Conservation (phyloP, 2,888 invertebrate genomes). For the Xanthorhoe designata region DNA sequence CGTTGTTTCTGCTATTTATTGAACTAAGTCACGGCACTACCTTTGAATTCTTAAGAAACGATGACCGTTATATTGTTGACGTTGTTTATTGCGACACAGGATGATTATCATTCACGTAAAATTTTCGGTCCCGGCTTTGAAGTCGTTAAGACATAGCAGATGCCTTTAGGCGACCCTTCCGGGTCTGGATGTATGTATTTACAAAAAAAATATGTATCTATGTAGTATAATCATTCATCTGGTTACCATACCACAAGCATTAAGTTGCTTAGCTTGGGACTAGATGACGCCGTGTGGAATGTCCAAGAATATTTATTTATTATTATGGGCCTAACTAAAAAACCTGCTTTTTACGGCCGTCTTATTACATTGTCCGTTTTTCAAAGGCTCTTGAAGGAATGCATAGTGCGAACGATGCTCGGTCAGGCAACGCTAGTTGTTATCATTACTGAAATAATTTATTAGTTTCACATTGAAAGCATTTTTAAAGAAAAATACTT, state of each 20-base stretch:
- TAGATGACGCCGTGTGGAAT: no score
- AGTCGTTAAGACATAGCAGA: no score
- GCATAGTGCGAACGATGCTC: constrained; percentile 47
- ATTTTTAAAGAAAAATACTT: neutral
- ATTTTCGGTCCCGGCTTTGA: no score
- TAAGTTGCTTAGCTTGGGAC: no score
- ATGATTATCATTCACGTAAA: no score
- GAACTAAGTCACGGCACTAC: constrained; percentile 48
- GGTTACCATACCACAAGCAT: no score
- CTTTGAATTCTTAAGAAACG: neutral
- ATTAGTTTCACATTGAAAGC: constrained; percentile 23
- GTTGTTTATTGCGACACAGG: neutral
- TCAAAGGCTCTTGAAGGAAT: constrained; percentile 33
- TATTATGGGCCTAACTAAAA: neutral
- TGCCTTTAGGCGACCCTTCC: no score
- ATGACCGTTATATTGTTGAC: neutral
- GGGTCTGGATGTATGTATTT: no score
- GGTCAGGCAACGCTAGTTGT: constrained; percentile 48
- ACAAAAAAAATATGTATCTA: no score
- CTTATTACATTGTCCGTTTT: neutral
- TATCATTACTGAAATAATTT: constrained; percentile 43
- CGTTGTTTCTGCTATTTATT: constrained; percentile 48
- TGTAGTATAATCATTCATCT: no score
- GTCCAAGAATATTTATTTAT: no score
- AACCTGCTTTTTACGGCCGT: neutral